Evolutionary conservation across 2,113 vertebrate genomes (phyloP), one percentile per base, ranked within the genome.

Genomic region (Pheucticus melanocephalus): DNA sequence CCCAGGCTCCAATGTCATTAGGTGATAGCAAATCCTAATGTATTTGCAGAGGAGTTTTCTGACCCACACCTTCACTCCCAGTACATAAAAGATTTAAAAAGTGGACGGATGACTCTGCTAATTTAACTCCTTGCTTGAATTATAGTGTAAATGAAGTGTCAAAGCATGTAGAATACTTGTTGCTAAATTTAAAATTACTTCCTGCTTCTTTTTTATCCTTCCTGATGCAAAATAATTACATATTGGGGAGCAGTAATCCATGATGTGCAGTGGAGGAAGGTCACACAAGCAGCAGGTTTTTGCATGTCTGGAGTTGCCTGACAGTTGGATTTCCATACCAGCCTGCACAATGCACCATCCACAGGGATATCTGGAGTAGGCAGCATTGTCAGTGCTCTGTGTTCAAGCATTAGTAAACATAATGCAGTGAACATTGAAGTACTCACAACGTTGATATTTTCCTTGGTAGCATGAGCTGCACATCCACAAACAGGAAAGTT

Each of bases 151-250:
- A 83, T n/a, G 39, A 81, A 24, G 76, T 51, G 65, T 54, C 37
- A 59, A 87, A 69, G 10, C 40, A n/a, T 81, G 59, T 75, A 37
- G 78, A 90, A 66, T 69, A 96, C 88, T 97, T 97, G 90, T 88
- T 97, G 86, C 83, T 95, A 53, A 61, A 82, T 96, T 76, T 59
- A 89, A 90, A 80, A 88, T 85, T 21, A 33, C 68, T 90, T 53
- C 61, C 45, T 84, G 50, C 48, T 45, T 68, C 17, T 60, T 96
- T 73, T 82, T 48, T 27, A 80, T n/a, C n/a, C 40, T 83, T 94
- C 82, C 80, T 69, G 59, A 68, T 35, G 37, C 69, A 71, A 94
- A 59, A 30, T 72, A 51, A 81, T 89, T 79, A 57, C 73, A 63
- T 73, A 50, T 68, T 48, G 22, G 44, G n/a, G 64, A 75, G 8